Base-by-base conservation (phyloP, 2,888 invertebrate genomes). In the Dioctria linearis region DNA sequence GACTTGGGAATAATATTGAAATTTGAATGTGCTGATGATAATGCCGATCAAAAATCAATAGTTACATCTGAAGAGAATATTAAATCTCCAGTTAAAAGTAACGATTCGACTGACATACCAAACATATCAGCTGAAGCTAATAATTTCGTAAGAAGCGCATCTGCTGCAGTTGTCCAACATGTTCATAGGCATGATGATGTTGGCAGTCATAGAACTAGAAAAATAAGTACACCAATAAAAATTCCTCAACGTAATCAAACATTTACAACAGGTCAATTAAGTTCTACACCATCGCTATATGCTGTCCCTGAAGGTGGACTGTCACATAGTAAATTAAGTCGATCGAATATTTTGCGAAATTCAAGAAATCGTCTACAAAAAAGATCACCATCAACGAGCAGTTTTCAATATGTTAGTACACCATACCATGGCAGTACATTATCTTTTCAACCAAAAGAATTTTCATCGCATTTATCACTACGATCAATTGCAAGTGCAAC, bases 341-440 rank as follows among this genome's bases (percentile, higher is more conserved):
- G 85, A 5, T 75, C 84, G 5, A 0, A 88, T 88, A 0, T 88
- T 1, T 90, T 90, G 25, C 85, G 89, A 0, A 91, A 88, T 51
- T 88, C 88, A 0, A 85, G 86, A 67, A 86, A 85, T 81, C 90
- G 91, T 69, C 89, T 91, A 2, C 93, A 93, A 0, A 92, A 91
- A 85, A 91, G 92, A 0, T 95, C 93, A 43, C 94, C 95, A 0
- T 95, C 95, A 0, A 93, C 93, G 0, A 95, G 95, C 54, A 95
- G 95, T 69, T 95, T 96, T 84, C 94, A 95, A 83, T 96, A 96
- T 85, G 92, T 96, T 86, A 94, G 94, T 67, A 96, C 96, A 0
- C 95, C 95, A 0, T 96, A 95, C 86, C 96, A 96, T 84, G 96
- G 96, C 0, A 95, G 95, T 61, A 95, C 95, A 0, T 85, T 96